Evolutionary conservation across 2,113 vertebrate species (phyloP), one percentile per base, ranked within the genome.

Genomic region (Apodemus speciosus): DNA sequence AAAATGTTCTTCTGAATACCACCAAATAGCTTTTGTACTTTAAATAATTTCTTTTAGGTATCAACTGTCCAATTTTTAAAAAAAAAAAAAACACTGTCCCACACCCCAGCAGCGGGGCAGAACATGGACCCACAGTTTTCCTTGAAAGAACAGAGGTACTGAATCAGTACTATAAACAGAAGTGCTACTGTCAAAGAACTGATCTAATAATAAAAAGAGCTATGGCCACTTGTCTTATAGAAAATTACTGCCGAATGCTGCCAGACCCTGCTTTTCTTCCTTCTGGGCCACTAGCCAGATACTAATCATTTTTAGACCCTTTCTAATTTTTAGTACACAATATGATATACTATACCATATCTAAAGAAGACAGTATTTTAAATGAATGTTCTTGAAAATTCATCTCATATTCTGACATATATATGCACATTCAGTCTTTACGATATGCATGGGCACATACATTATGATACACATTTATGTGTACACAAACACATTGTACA

Each of bases 201-300:
- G 89, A 97, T 95, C 23, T 88, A 96, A 96, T 96, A 96, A 97
- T 91, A 97, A 97, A 96, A 95, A 94, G 97, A 97, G 93, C 96
- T 95, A 68, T 97, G 95, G 95, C 96, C 97, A 96, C 97, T 97
- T 96, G 96, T 97, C 97, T 98, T 95, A 95, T 62, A 97, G 89
- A 97, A 96, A 97, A 98, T 96, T 96, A 95, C 91, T 95, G 97
- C 91, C 96, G 95, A 96, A 89, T 16, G 58, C 95, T 96, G 92
- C 94, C 96, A 97, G 94, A 43, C 62, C 88, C 94, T 89, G 95
- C 81, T 95, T 96, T 94, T 96, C 93, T 88, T 97, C 76, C 92
- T 88, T 96, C 97, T 97, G 96, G 97, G 98, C 97, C 94, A 93
- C 64, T n/a, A 95, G 98, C 97, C 98, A 98, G 96, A 92, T 68